Conservation (phyloP, 2,113 vertebrate species). For the Tympanuchus pallidicinctus region DNA sequence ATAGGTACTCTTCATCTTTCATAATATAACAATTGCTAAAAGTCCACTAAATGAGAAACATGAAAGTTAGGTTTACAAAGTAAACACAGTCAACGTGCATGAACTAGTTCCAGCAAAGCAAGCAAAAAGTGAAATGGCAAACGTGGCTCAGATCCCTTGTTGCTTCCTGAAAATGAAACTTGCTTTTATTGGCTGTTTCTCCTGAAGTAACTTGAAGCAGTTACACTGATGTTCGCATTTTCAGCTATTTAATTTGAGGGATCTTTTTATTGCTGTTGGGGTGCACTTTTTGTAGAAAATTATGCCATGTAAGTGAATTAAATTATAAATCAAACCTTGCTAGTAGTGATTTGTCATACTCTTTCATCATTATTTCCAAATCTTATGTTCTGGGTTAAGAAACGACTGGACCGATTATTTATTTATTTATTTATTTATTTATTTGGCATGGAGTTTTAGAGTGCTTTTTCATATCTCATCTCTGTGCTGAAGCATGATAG, state of each 20-base stretch:
- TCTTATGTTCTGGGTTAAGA: not conserved
- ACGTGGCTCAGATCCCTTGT: not conserved
- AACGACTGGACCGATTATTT: not conserved
- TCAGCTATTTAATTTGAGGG: not conserved
- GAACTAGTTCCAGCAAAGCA: conserved; percentile 31
- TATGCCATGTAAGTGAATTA: not conserved
- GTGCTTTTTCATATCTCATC: not conserved
- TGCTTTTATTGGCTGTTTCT: conserved; percentile 30
- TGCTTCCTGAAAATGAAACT: conserved; percentile 32
- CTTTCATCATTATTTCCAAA: not conserved
- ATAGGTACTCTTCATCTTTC: conserved; percentile 44
- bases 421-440: no score
- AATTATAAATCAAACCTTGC: not conserved
- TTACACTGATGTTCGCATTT: not conserved
- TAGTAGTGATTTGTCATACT: not conserved
- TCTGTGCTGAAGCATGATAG: not conserved
- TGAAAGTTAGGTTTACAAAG: conserved; percentile 47
- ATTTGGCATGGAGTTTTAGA: not conserved
- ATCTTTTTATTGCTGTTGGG: not conserved
- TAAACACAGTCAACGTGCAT: not conserved
- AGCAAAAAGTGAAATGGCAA: conserved; percentile 29
- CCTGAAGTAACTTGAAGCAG: not conserved
- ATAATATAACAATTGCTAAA: conserved; percentile 29
- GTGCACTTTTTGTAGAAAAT: not conserved
- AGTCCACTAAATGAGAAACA: conserved; percentile 34